Conservation (phyloP, 2,113 vertebrate species). For the Antechinus stuartii region DNA sequence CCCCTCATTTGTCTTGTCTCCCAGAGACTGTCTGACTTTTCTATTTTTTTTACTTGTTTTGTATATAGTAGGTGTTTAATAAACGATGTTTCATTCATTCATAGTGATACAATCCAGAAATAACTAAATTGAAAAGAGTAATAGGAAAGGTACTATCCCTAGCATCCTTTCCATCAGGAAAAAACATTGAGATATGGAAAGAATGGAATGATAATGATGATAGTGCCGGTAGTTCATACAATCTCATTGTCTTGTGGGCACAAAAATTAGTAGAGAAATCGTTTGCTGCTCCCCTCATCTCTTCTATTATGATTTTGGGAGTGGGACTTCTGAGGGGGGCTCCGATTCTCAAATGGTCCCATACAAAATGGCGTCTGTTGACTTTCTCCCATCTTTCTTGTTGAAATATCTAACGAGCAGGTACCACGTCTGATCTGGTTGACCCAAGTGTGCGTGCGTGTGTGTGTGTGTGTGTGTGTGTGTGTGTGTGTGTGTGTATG, state of each 20-base stretch:
- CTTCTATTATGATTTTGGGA: background rate
- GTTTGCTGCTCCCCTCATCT: background rate
- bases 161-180: background rate
- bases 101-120: background rate
- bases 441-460: constrained; percentile 78
- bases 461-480: constrained; percentile 71
- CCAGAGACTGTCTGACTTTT: background rate
- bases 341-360: constrained; percentile 66
- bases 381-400: constrained; percentile 85
- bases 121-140: background rate
- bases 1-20: background rate
- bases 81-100: background rate
- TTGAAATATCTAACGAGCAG: constrained; percentile 87
- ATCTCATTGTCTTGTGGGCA: background rate
- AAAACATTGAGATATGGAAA: background rate
- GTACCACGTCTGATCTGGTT: constrained; percentile 87
- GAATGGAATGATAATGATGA: background rate
- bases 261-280: background rate
- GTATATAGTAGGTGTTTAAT: background rate
- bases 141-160: background rate
- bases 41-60: background rate
- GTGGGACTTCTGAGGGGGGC: constrained; percentile 14
- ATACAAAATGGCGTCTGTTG: constrained; percentile 80
- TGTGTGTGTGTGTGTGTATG: constrained; percentile 72
- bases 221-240: background rate